Evolutionary conservation across 2,113 vertebrate genomes (phyloP).

Genomic region (Columba livia): DNA sequence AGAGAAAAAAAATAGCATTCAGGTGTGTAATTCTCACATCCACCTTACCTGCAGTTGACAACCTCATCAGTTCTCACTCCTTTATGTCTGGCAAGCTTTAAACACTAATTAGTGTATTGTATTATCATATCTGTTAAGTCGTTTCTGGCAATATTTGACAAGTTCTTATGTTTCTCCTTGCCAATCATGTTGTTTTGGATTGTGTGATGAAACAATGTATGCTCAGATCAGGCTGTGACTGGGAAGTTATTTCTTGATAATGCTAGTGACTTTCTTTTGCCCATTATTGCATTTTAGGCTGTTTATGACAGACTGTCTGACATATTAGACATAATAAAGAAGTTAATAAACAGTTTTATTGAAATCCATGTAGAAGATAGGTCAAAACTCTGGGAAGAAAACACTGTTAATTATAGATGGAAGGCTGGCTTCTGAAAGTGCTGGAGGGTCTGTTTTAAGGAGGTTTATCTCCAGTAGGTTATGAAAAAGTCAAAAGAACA

Average conservation of each 20-base stretch:
- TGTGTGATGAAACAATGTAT: neutral
- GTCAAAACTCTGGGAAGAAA: conserved; percentile 1
- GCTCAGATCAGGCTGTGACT: neutral
- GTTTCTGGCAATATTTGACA: neutral
- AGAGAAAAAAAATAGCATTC: neutral
- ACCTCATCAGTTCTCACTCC: neutral
- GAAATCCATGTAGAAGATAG: neutral
- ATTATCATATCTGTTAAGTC: neutral
- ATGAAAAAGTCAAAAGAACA: conserved; percentile 13
- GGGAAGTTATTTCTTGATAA: neutral
- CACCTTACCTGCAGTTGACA: neutral
- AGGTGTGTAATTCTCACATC: neutral
- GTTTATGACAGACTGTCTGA: conserved; percentile 28
- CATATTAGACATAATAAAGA: conserved; percentile 9
- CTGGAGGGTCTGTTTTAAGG: conserved; percentile 36
- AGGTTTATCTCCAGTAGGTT: conserved; percentile 27
- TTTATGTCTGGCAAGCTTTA: neutral
- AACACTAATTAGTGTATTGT: neutral
- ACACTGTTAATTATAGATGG: conserved; percentile 19
- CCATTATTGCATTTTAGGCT: neutral
- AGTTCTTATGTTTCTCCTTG: neutral
- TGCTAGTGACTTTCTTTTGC: neutral
- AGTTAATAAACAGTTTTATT: neutral
- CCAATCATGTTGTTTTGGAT: neutral
- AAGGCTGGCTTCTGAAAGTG: neutral